phyloP scores from a whole-genome alignment of 1,140 invertebrate species.

The Tyrophagus putrescentiae region DNA sequence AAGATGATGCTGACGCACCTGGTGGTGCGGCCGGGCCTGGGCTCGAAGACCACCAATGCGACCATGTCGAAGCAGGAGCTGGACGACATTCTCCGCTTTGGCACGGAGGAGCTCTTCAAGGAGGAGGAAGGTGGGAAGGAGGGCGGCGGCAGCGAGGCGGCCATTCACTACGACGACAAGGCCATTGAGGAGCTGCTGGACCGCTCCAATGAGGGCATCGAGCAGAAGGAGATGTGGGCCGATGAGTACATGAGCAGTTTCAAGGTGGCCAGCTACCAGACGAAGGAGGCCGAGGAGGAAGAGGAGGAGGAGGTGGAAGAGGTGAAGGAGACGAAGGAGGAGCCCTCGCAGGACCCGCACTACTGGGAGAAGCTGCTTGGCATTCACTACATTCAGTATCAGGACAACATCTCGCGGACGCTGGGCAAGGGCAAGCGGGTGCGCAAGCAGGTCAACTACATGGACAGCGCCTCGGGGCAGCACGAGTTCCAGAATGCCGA shows the following conservation, averaged over 20 bases:
- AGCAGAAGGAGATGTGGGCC: conserved; percentile 96
- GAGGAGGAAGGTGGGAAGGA: conserved; percentile 38
- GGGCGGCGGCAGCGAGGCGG: conserved; percentile 32
- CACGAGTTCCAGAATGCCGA: conserved; percentile 13
- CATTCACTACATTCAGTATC: conserved; percentile 98
- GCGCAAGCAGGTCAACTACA: conserved; percentile 33
- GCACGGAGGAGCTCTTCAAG: conserved; percentile 98
- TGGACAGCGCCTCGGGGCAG: conserved; percentile 1
- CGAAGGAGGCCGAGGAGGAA: conserved; percentile 84
- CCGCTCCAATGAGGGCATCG: conserved; percentile 78
- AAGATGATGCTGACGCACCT: conserved; percentile 99
- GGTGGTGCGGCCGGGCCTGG: conserved; percentile 88
- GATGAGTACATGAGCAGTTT: conserved; percentile 99
- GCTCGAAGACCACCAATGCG: conserved; percentile 65
- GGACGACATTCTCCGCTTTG: conserved; percentile 96
- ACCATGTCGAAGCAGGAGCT: conserved; percentile 98
- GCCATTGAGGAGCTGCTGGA: conserved; percentile 85
- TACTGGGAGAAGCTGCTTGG: conserved; percentile 98
- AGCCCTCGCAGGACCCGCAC: conserved; percentile 90
- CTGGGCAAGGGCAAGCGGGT: conserved; percentile 52
- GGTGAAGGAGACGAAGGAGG: conserved; percentile 94
- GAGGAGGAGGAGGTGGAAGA: conserved; percentile 84
- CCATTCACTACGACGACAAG: conserved; percentile 93
- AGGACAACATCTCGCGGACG: conserved; percentile 79
- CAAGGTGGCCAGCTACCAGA: conserved; percentile 85